Base-by-base conservation (phyloP, 1,140 invertebrate species). In the Lerema accius region DNA sequence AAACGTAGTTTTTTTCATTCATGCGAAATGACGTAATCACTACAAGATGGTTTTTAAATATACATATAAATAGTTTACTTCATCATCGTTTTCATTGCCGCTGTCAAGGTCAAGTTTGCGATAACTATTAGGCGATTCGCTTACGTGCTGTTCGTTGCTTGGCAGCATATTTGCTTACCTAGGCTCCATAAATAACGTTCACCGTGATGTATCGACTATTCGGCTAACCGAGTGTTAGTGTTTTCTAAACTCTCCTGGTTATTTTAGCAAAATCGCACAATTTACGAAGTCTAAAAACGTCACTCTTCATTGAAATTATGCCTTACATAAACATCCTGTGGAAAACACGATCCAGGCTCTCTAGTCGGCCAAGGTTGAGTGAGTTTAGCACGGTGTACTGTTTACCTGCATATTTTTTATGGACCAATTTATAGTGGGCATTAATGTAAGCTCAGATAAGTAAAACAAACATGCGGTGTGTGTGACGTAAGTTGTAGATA, bases 321-420 rank as follows among this genome's bases (percentile, higher is more conserved):
- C 65, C 63, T 70, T 53, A 67, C 66, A 67, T 84, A 88, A 86
- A 88, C 83, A 84, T 82, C 71, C 76, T 71, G 72, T 71, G 73
- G 74, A 79, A 72, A 80, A 83, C 69, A 76, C 62, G 69, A 74
- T 69, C 73, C 80, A 79, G 76, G 69, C 69, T 61, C 53, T 74
- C 60, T 73, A 78, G 53, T 80, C 76, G 76, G 82, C 74, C 83
- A 84, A 86, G 83, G 83, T 84, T 75, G 53, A 68, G 72, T 72
- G 61, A 78, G 71, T 74, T 63, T 69, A 65, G 71, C 68, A 69
- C 65, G 63, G 61, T 59, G 53, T 19, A 67, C 45, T 77, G 69
- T 78, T 79, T 83, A 81, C 73, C 63, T 73, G 65, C 63, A 69
- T 74, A 69, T 56, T 71, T 67, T 60, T 71, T 71, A 68, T 70